Evolutionary conservation across 1,140 invertebrate species (phyloP).

Genomic region (Colletes gigas): DNA sequence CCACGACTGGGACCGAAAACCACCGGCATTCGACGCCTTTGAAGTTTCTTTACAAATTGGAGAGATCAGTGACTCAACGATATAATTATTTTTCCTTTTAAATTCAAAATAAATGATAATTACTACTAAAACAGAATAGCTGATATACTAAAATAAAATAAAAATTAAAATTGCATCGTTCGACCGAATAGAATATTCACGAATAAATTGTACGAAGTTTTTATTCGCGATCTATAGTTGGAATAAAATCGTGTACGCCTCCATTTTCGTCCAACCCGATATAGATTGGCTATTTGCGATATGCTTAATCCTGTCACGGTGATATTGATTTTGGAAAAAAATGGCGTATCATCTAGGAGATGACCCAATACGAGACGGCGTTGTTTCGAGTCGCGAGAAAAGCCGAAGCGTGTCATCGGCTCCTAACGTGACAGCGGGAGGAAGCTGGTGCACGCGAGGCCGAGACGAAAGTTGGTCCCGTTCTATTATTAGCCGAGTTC

Average conservation of each 20-base stretch:
- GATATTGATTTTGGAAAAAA: no score
- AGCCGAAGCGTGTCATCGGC: slow-evolving; percentile 35
- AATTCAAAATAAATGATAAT: no score
- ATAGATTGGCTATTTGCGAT: neutral
- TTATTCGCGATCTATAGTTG: no score
- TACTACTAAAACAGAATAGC: no score
- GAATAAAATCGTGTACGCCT: no score
- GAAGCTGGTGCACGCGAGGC: slow-evolving; percentile 35
- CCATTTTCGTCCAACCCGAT: no score
- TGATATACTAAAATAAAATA: no score
- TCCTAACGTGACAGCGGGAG: slow-evolving; percentile 27
- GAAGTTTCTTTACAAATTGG: neutral
- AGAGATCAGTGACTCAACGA: neutral
- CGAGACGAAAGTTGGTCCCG: slow-evolving; percentile 52
- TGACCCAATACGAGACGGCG: neutral
- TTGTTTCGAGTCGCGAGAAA: neutral
- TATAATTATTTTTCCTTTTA: no score
- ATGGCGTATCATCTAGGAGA: neutral
- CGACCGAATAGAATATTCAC: no score
- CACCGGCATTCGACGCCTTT: neutral
- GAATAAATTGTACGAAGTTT: no score
- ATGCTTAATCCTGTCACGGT: neutral
- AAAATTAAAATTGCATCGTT: no score
- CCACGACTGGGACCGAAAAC: slow-evolving; percentile 22
- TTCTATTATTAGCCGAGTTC: slow-evolving; percentile 55